phyloP scores from a whole-genome alignment of 2,113 vertebrate genomes.

The Ondatra zibethicus region DNA sequence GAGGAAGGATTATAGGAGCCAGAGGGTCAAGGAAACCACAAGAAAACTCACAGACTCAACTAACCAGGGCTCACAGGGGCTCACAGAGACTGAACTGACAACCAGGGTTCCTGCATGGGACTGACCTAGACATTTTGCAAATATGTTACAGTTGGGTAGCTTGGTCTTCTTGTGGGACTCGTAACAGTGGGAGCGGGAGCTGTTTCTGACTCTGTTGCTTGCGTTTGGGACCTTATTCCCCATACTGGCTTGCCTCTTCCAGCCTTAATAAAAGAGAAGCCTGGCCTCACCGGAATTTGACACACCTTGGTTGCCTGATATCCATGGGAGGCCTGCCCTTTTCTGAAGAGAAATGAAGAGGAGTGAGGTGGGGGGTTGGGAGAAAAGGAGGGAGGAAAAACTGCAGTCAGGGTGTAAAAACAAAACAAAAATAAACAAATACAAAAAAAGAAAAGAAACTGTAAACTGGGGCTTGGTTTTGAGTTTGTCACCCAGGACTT shows the following conservation, averaged over 20 bases:
- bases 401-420: neutral
- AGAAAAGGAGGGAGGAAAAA: neutral
- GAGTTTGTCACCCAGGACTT: neutral
- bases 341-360: neutral
- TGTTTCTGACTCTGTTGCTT: neutral
- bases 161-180: neutral
- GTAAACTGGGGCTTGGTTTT: neutral
- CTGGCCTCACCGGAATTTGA: neutral
- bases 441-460: neutral
- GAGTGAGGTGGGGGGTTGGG: neutral
- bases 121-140: neutral
- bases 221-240: neutral
- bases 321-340: neutral
- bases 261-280: neutral
- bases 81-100: too few relatives aligned
- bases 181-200: neutral
- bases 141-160: neutral
- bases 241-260: neutral
- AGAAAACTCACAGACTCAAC: neutral
- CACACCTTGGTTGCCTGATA: neutral
- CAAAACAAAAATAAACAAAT: neutral
- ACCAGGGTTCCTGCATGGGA: neutral
- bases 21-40: neutral
- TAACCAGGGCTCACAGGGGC: neutral
- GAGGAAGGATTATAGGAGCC: neutral